Evolutionary conservation across 2,888 invertebrate species (phyloP).

Genomic region (Cosmia trapezina): DNA sequence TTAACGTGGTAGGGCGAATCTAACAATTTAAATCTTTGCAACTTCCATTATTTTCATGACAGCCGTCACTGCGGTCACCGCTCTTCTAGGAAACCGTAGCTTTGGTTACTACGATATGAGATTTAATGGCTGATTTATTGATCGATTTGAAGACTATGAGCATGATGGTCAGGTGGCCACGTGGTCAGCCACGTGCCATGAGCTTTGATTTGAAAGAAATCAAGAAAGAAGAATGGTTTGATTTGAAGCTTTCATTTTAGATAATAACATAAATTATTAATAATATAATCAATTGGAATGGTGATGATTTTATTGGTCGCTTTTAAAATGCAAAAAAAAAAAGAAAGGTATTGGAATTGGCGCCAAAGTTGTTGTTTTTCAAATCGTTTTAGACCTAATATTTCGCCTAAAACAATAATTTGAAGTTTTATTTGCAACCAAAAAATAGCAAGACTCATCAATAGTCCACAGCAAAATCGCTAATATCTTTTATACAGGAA

Average conservation of each 20-base stretch:
- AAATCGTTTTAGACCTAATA: not conserved
- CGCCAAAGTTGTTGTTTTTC: not conserved
- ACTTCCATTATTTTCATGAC: too few species aligned
- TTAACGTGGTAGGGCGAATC: too few species aligned
- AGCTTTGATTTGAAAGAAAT: not conserved
- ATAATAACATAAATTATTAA: too few species aligned
- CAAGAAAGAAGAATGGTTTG: not conserved
- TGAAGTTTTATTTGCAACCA: not conserved
- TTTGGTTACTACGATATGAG: too few species aligned
- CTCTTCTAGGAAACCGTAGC: too few species aligned
- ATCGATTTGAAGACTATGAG: not conserved
- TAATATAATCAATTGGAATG: too few species aligned
- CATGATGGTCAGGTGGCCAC: not conserved
- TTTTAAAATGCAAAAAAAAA: not conserved
- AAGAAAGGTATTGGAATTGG: not conserved
- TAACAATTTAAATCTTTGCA: too few species aligned
- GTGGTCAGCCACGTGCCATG: not conserved
- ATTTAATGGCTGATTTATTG: constrained; percentile 5
- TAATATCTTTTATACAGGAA: not conserved
- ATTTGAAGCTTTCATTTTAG: constrained; percentile 8
- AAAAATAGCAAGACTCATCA: not conserved
- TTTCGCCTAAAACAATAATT: not conserved
- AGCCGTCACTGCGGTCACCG: too few species aligned
- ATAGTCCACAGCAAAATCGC: constrained; percentile 20
- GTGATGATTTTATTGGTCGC: not conserved